A percentile compares a stretch with the other conserved stretches of the same genome.
phyloP scores from a whole-genome alignment of 2,888 invertebrate genomes.

The Villa cingulata region DNA sequence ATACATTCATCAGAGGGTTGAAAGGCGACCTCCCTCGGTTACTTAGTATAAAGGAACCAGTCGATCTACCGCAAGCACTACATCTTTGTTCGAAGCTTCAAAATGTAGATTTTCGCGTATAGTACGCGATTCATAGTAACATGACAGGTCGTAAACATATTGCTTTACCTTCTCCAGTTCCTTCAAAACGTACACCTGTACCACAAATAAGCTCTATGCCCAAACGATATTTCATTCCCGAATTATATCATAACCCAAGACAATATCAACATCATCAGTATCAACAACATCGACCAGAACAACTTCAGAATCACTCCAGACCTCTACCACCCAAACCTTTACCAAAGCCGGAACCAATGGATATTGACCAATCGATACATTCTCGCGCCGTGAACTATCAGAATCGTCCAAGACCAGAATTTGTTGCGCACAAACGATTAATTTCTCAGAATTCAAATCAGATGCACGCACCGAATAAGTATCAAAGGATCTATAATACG shows the following conservation, averaged over 20 bases:
- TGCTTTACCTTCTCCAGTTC: background rate
- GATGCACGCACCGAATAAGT: background rate
- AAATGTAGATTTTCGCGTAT: too few relatives aligned
- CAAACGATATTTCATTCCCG: background rate
- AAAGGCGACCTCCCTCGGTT: too few relatives aligned
- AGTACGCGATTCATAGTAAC: background rate
- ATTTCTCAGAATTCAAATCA: background rate
- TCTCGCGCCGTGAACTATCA: constrained; percentile 10
- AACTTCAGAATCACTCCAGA: too few relatives aligned
- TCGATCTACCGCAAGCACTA: too few relatives aligned
- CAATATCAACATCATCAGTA: background rate
- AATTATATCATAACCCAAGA: background rate
- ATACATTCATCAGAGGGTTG: too few relatives aligned
- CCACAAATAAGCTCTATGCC: too few relatives aligned
- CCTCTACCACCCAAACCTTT: constrained; percentile 7
- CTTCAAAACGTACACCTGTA: background rate
- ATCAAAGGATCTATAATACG: background rate
- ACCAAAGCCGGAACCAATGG: constrained; percentile 11
- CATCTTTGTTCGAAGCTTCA: too few relatives aligned
- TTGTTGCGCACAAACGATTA: background rate
- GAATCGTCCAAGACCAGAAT: constrained; percentile 4
- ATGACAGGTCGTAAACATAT: background rate
- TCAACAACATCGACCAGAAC: background rate
- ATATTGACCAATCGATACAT: constrained; percentile 9
- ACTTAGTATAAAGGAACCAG: too few relatives aligned